Conservation (phyloP, 2,797 vertebrate genomes). For the Notoglanidium macrostoma region DNA sequence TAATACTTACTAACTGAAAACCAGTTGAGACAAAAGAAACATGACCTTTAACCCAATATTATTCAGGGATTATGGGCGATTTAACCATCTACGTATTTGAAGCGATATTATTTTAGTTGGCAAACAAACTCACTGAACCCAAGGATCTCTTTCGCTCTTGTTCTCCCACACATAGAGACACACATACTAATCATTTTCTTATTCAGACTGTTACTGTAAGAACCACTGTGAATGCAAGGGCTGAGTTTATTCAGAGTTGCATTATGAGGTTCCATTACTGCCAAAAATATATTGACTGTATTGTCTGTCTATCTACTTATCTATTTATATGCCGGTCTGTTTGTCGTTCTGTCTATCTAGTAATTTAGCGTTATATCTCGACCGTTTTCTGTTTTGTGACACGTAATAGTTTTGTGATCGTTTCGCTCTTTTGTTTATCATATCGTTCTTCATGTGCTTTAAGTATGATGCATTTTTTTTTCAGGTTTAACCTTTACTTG, state of each 20-base stretch:
- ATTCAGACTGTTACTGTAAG: conserved; percentile 31
- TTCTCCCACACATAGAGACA: conserved; percentile 31
- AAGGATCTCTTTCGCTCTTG: conserved; percentile 51
- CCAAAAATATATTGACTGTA: conserved; percentile 26
- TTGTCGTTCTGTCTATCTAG: background rate
- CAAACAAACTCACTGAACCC: conserved; percentile 26
- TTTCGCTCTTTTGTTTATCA: background rate
- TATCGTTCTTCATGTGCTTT: background rate
- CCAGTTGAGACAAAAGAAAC: conserved; percentile 18
- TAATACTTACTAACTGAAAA: conserved; percentile 9
- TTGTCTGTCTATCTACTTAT: background rate
- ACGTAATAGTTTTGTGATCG: background rate
- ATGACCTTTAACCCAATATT: conserved; percentile 4
- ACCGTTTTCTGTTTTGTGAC: background rate
- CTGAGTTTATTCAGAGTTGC: conserved; percentile 1
- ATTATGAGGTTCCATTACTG: background rate
- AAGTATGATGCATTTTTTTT: background rate
- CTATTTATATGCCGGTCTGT: background rate
- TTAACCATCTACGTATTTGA: conserved; percentile 17
- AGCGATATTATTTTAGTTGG: conserved; percentile 36
- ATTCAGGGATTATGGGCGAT: conserved; percentile 22
- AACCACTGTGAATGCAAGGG: background rate
- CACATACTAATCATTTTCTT: background rate
- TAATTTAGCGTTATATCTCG: background rate
- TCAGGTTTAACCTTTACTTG: background rate